phyloP scores from a whole-genome alignment of 1,140 invertebrate genomes.

The Heliconius hermathena region DNA sequence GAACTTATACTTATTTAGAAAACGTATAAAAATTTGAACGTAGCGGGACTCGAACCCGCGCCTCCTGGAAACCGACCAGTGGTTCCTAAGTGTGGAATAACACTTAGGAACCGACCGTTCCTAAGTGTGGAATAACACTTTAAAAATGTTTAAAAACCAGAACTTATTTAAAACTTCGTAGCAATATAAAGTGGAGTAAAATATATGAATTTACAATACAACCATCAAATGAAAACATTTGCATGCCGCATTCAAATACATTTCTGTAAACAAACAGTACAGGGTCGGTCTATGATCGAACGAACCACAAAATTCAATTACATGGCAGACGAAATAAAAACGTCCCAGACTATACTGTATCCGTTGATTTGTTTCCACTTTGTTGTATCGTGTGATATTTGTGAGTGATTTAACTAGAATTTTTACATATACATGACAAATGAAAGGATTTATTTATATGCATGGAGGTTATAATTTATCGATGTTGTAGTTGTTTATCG shows the following conservation, averaged over 20 bases:
- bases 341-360: slow-evolving; percentile 57
- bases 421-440: slow-evolving; percentile 14
- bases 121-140: too few relatives aligned
- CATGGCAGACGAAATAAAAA: slow-evolving; percentile 77
- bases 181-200: neutral
- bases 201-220: slow-evolving; percentile 18
- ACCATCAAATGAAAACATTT: slow-evolving; percentile 35
- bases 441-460: slow-evolving; percentile 20
- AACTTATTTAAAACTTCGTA: slow-evolving; percentile 2
- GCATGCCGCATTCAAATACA: slow-evolving; percentile 37
- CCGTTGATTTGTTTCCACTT: slow-evolving; percentile 63
- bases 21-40: too few relatives aligned
- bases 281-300: slow-evolving; percentile 53
- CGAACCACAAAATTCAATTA: slow-evolving; percentile 77
- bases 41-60: too few relatives aligned
- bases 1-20: too few relatives aligned
- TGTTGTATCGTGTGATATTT: slow-evolving; percentile 40
- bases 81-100: too few relatives aligned
- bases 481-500: neutral
- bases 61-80: too few relatives aligned
- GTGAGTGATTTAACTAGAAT: neutral
- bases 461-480: neutral
- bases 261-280: slow-evolving; percentile 46
- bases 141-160: too few relatives aligned
- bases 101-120: too few relatives aligned